Evolutionary conservation across 2,113 vertebrate species (phyloP).

Genomic region (Shinisaurus crocodilurus): DNA sequence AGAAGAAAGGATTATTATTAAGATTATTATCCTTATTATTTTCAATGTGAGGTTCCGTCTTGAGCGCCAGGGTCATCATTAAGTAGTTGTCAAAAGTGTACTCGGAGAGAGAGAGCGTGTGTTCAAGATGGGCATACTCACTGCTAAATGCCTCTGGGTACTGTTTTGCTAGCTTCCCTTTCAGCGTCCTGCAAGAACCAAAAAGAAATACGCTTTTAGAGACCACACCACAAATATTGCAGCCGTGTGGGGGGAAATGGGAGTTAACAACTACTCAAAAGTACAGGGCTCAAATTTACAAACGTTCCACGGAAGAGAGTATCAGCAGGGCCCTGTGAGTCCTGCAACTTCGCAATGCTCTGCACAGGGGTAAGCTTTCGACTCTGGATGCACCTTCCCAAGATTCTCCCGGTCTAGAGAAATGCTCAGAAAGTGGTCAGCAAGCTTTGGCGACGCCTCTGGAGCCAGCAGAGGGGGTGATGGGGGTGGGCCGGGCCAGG

Average conservation of each 20-base stretch:
- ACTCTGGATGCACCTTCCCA: not conserved
- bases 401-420: not conserved
- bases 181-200: conserved; percentile 83
- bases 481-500: not conserved
- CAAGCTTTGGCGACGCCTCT: not conserved
- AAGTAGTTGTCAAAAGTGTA: not conserved
- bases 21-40: too few relatives aligned
- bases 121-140: conserved; percentile 77
- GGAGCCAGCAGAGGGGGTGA: not conserved
- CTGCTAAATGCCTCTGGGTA: conserved; percentile 96
- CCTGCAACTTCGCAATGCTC: too few relatives aligned
- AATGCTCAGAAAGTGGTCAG: not conserved
- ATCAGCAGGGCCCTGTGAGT: too few relatives aligned
- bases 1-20: too few relatives aligned
- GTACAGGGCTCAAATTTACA: not conserved
- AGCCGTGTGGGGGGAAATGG: not conserved
- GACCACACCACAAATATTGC: not conserved
- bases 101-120: too few relatives aligned
- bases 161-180: conserved; percentile 94
- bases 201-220: not conserved
- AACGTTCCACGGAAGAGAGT: too few relatives aligned
- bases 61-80: not conserved
- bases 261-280: not conserved
- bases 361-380: too few relatives aligned
- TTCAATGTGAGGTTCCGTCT: too few relatives aligned